Percentiles rank a stretch among this genome's conserved stretches.
Conservation (phyloP, 2,113 vertebrate species). For the Tinamus guttatus region DNA sequence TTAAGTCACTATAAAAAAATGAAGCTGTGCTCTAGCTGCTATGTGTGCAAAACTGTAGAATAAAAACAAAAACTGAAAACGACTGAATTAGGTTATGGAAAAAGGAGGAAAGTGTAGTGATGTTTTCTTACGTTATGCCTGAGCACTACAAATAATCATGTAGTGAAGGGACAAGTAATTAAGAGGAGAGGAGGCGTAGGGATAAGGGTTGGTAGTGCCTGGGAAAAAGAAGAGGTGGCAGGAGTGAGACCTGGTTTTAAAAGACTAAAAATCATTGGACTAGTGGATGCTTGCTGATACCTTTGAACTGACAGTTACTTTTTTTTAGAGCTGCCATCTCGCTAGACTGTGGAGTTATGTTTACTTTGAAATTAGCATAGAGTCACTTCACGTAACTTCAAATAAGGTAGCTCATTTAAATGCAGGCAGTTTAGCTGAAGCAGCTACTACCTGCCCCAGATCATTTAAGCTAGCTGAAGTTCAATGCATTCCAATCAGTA, state of each 20-base stretch:
- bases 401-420: slow-evolving; percentile 40
- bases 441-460: neutral
- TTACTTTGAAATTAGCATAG: neutral
- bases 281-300: neutral
- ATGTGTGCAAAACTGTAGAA: neutral
- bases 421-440: slow-evolving; percentile 11
- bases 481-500: accelerated
- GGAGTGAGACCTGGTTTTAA: neutral
- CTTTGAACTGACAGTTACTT: neutral
- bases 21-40: neutral
- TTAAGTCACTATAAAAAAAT: neutral
- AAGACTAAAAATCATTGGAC: neutral
- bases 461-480: neutral
- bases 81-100: neutral
- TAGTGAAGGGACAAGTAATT: neutral
- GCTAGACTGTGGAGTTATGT: neutral
- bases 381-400: slow-evolving; percentile 54
- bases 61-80: neutral
- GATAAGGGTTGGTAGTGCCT: neutral
- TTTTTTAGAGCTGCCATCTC: neutral
- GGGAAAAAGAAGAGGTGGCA: neutral
- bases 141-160: neutral
- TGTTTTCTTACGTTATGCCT: neutral
- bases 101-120: neutral
- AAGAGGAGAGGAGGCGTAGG: neutral